A percentile compares a stretch with the other conserved stretches of the same genome.
phyloP scores from a whole-genome alignment of 2,797 vertebrate genomes.

The Ctenopoma kingsleyae region DNA sequence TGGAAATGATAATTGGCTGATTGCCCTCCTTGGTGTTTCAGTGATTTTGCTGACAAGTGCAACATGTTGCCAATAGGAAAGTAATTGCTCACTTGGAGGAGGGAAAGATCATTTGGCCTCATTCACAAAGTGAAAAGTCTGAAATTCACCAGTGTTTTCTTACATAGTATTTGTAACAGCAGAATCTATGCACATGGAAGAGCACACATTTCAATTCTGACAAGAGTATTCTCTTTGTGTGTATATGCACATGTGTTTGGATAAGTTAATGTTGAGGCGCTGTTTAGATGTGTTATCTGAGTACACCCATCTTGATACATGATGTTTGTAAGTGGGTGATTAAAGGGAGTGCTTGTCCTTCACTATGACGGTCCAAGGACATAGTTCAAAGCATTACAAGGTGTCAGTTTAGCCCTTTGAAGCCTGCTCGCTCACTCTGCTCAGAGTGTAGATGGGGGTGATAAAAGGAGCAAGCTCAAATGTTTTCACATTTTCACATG shows the following conservation, averaged over 20 bases:
- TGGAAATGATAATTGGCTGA: constrained; percentile 50
- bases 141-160: too few species aligned
- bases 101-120: constrained; percentile 14
- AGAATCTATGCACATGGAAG: too few species aligned
- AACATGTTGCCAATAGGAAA: constrained; percentile 41
- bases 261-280: constrained; percentile 19
- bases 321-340: constrained; percentile 64
- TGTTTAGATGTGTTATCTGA: constrained; percentile 39
- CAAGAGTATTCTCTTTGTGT: constrained; percentile 4
- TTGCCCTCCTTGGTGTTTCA: constrained; percentile 41
- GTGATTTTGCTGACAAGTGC: constrained; percentile 49
- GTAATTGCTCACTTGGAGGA: constrained; percentile 45
- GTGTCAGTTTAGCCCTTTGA: constrained; percentile 74
- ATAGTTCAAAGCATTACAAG: constrained; percentile 71
- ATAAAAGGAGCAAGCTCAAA: constrained; percentile 32
- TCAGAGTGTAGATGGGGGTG: constrained; percentile 54
- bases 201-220: too few species aligned
- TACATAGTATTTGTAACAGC: too few species aligned
- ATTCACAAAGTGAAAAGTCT: too few species aligned
- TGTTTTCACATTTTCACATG: constrained; percentile 42
- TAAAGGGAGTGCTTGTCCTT: constrained; percentile 66
- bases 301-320: constrained; percentile 56
- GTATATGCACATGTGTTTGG: constrained; percentile 1
- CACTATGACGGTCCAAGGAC: constrained; percentile 70
- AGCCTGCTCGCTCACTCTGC: constrained; percentile 59